Evolutionary conservation across 2,797 vertebrate species (phyloP).

Genomic region (Picus viridis): DNA sequence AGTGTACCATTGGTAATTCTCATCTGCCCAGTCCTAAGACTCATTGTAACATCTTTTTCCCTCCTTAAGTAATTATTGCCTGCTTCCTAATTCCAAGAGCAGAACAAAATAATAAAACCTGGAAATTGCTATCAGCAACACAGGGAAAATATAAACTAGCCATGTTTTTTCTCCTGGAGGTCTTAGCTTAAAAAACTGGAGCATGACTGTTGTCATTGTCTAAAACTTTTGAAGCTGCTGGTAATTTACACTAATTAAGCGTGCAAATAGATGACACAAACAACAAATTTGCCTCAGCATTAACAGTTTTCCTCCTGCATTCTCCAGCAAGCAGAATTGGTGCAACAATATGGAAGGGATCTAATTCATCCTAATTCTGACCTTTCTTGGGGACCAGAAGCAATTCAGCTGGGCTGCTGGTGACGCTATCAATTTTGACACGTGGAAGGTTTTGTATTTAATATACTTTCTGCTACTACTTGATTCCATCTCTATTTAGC

Average conservation of each 20-base stretch:
- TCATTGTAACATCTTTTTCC: neutral
- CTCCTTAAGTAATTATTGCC: neutral
- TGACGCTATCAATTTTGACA: neutral
- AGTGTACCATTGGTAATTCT: neutral
- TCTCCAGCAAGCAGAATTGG: conserved; percentile 2
- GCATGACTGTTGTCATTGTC: conserved; percentile 36
- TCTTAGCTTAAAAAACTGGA: conserved; percentile 37
- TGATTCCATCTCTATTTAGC: neutral
- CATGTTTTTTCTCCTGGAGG: conserved; percentile 12
- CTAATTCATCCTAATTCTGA: conserved; percentile 51
- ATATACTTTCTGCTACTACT: neutral
- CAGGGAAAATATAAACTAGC: neutral
- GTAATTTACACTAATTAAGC: conserved; percentile 66
- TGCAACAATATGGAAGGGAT: conserved; percentile 49
- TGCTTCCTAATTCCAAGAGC: neutral
- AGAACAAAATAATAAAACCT: conserved; percentile 14
- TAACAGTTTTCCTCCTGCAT: conserved; percentile 44
- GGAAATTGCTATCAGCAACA: neutral
- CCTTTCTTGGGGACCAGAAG: conserved; percentile 28
- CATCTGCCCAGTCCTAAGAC: neutral
- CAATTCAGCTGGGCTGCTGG: conserved; percentile 3
- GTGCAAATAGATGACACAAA: conserved; percentile 52
- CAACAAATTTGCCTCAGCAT: conserved; percentile 61
- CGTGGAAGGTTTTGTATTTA: neutral
- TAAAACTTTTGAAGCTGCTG: conserved; percentile 43